phyloP scores from a whole-genome alignment of 2,797 vertebrate genomes.

The Crenuchus spilurus region DNA sequence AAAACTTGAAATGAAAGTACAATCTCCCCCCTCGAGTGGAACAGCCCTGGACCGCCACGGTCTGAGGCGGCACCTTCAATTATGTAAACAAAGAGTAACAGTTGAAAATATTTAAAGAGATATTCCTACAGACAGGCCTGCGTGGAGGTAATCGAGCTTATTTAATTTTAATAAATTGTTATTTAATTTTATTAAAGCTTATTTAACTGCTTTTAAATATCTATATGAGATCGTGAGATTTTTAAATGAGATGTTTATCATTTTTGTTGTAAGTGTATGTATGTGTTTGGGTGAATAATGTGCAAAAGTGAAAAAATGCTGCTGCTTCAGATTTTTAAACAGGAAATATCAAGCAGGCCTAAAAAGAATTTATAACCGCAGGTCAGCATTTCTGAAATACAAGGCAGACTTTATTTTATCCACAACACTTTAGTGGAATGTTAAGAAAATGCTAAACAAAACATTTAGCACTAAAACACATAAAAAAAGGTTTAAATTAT shows the following conservation, averaged over 20 bases:
- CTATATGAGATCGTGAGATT: too few relatives aligned
- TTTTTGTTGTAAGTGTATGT: too few relatives aligned
- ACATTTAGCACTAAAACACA: too few relatives aligned
- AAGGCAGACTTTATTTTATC: neutral
- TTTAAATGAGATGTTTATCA: too few relatives aligned
- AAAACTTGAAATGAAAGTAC: fast-evolving
- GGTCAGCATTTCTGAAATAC: neutral
- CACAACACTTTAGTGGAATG: neutral
- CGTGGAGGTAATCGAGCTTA: neutral
- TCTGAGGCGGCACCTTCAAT: conserved; percentile 73
- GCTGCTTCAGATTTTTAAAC: conserved; percentile 1
- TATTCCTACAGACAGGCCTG: conserved; percentile 44
- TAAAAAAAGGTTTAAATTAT: too few relatives aligned
- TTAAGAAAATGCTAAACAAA: neutral
- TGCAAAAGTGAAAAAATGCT: neutral
- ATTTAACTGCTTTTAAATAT: too few relatives aligned
- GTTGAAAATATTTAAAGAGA: conserved; percentile 84
- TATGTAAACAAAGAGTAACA: conserved; percentile 99
- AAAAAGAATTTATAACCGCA: neutral
- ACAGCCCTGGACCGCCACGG: conserved; percentile 47
- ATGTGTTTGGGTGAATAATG: neutral
- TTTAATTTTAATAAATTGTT: neutral
- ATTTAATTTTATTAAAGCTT: neutral
- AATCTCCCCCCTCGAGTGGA: neutral
- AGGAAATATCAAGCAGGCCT: neutral